phyloP scores from a whole-genome alignment of 2,888 invertebrate species.

The Baccha elongata region DNA sequence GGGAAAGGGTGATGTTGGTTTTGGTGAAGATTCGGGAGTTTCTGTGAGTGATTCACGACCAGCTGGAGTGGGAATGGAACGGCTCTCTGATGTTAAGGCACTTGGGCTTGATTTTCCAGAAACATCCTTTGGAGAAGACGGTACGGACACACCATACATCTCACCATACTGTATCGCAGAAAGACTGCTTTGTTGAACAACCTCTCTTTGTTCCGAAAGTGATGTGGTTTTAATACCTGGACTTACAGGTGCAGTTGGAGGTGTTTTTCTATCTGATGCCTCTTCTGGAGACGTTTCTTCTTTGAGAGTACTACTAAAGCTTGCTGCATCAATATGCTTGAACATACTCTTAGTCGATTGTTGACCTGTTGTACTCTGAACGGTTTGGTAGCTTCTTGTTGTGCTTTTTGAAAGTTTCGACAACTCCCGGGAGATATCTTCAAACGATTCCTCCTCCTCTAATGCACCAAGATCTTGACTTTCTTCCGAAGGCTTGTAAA shows the following conservation, averaged over 20 bases:
- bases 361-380: constrained; percentile 16
- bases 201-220: constrained; percentile 81
- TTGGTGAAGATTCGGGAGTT: constrained; percentile 81
- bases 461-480: constrained; percentile 75
- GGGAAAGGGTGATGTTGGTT: constrained; percentile 82
- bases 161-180: constrained; percentile 67
- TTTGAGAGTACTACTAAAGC: constrained; percentile 14
- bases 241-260: constrained; percentile 88
- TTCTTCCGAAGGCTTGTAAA: constrained; percentile 81
- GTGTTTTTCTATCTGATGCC: constrained; percentile 83
- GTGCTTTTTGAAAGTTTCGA: constrained; percentile 46
- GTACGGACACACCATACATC: constrained; percentile 78
- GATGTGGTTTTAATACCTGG: constrained; percentile 83
- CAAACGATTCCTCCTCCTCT: constrained; percentile 77
- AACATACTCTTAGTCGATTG: constrained; percentile 48
- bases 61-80: constrained; percentile 85
- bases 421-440: constrained; percentile 39
- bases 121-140: constrained; percentile 82
- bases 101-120: constrained; percentile 82
- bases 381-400: constrained; percentile 35
- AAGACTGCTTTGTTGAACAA: constrained; percentile 75
- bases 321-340: constrained; percentile 23
- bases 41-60: constrained; percentile 85
- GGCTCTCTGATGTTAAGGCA: constrained; percentile 83
- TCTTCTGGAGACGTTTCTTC: constrained; percentile 73